A percentile compares a stretch with the other conserved stretches of the same genome.
Conservation (phyloP, 2,888 invertebrate genomes). For the Caenorhabditis sulstoni region DNA sequence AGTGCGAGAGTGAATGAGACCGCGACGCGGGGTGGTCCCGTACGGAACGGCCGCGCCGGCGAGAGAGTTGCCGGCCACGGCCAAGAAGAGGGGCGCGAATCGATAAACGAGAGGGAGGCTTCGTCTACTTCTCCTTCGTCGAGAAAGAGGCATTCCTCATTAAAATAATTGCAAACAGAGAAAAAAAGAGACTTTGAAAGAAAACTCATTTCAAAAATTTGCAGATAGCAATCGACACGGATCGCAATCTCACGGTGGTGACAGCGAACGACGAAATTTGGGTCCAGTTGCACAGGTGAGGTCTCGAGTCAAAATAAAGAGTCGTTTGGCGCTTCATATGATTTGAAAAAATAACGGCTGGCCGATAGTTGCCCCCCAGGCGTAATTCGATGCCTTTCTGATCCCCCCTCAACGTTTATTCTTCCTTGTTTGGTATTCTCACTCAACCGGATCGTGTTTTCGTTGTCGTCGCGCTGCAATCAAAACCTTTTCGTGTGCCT, state of each 20-base stretch:
- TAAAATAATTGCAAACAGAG: constrained; percentile 3
- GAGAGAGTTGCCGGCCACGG: constrained; percentile 3
- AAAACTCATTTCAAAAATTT: constrained; percentile 35
- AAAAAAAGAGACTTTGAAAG: background rate
- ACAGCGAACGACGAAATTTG: constrained; percentile 71
- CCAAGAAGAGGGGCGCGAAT: background rate
- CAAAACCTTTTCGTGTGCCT: background rate
- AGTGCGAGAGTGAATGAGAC: constrained; percentile 8
- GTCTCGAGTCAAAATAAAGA: too few relatives aligned
- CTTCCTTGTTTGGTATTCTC: constrained; percentile 3
- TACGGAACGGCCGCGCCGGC: background rate
- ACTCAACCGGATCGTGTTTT: constrained; percentile 43
- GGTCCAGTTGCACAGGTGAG: constrained; percentile 72
- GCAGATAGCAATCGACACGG: constrained; percentile 73
- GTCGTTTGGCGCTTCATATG: constrained; percentile 29
- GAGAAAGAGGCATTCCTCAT: background rate
- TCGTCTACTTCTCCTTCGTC: background rate
- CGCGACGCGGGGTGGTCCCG: constrained; percentile 7
- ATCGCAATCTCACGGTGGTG: constrained; percentile 72
- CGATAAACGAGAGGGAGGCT: too few relatives aligned
- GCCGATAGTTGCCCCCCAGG: constrained; percentile 24
- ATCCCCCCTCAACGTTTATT: background rate
- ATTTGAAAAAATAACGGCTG: constrained; percentile 36
- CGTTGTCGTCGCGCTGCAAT: constrained; percentile 12
- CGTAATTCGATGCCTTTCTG: constrained; percentile 32